Evolutionary conservation across 2,797 vertebrate species (phyloP).

Genomic region (Coracias cyanogaster): DNA sequence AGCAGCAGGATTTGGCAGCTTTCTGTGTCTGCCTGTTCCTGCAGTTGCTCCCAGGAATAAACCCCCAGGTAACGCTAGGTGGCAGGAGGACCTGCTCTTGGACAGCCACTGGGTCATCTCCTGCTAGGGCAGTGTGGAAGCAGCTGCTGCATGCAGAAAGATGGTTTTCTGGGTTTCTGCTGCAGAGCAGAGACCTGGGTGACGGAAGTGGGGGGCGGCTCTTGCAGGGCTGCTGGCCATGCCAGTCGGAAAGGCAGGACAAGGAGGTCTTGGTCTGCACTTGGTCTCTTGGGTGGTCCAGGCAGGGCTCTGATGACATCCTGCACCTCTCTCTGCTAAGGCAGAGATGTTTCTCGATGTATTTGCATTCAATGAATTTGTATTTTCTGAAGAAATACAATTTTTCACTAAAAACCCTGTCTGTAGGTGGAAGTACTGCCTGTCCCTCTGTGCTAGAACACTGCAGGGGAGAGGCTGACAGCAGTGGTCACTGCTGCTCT

Average conservation of each 20-base stretch:
- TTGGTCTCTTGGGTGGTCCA: not conserved
- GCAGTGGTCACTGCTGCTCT: not conserved
- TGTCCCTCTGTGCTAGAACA: not conserved
- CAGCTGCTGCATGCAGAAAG: not conserved
- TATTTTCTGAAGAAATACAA: not conserved
- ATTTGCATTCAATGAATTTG: not conserved
- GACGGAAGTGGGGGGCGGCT: not conserved
- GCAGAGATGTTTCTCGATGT: not conserved
- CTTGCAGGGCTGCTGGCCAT: accelerated
- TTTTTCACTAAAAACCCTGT: too few relatives aligned
- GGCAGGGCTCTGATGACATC: not conserved
- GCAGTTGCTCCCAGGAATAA: not conserved
- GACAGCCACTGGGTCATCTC: not conserved
- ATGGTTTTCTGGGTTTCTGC: not conserved
- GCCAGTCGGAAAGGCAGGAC: not conserved
- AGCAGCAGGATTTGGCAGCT: too few relatives aligned
- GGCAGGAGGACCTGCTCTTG: not conserved
- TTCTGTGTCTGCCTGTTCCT: not conserved
- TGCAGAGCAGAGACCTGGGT: not conserved
- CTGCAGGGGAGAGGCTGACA: not conserved
- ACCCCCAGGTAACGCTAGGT: not conserved
- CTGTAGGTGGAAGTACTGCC: not conserved
- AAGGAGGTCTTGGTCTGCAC: not conserved
- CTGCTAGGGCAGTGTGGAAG: not conserved
- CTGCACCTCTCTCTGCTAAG: not conserved